Evolutionary conservation across 2,888 invertebrate species (phyloP), one percentile per base, ranked within the genome.

Genomic region (Eurytoma californica): DNA sequence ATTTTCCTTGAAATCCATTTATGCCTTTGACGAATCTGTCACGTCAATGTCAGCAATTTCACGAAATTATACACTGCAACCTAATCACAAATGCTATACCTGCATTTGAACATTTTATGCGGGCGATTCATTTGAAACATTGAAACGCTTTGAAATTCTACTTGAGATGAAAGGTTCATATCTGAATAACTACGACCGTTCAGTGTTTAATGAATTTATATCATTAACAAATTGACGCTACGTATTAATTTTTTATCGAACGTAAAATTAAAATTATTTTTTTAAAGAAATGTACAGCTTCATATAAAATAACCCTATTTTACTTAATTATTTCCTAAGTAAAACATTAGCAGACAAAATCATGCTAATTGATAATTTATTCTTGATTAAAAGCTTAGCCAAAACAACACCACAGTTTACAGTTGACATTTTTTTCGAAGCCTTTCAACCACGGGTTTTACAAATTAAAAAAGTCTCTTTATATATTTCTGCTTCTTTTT

Each of bases 101-200:
- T n/a, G n/a, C 61, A 51, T 72, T 72, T 63, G 72, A 30, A 53
- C 39, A 39, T 53, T 14, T 14, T 55, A 65, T 72, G 63, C 72
- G 53, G 72, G 65, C 7, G 18, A 18, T 39, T 65, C 53, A 72
- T 72, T 55, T 20, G 53, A 72, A 18, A 65, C 30, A 39, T 39
- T 72, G 39, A 72, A 53, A 49, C 30, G 39, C 63, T 55, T 72
- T 63, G 72, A 72, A 70, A 70, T 9, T 16, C 9, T 47, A 24
- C 16, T n/a, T 20, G 3, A 14, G 28, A 9, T 58, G 49, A 58
- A 70, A 60, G 70, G 60, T 70, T 58, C 16, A 14, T 24, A 20
- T 47, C 7, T 24, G 12, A 3, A 4, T 47, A 13, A 7, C 7
- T 12, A 28, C 30, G 61, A 16, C 7, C 16, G 7, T 63, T n/a